Evolutionary conservation across 2,797 vertebrate genomes (phyloP).

Genomic region (Eurystomus glaucurus): DNA sequence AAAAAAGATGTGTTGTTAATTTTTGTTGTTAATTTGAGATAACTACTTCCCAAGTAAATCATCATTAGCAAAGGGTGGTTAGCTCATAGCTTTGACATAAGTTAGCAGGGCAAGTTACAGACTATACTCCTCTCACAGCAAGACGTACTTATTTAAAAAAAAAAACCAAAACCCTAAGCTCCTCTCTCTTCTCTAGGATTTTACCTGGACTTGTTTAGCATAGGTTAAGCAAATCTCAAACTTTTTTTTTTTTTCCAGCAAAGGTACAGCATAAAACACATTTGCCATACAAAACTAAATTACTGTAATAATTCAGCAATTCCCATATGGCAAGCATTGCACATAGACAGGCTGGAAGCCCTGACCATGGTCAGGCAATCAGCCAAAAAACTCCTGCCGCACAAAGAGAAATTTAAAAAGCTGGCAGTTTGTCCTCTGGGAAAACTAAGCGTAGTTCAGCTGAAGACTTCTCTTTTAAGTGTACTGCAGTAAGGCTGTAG

Average conservation of each 20-base stretch:
- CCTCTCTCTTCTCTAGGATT: not conserved
- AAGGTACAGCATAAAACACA: not conserved
- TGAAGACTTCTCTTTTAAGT: not conserved
- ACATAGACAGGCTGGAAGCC: not conserved
- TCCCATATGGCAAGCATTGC: not conserved
- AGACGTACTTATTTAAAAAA: not conserved
- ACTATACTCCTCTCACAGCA: not conserved
- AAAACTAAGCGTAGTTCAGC: not conserved
- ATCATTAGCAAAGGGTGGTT: not conserved
- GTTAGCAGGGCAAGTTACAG: not conserved
- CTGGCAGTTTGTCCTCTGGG: not conserved
- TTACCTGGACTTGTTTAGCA: not conserved
- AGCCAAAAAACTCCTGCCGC: not conserved
- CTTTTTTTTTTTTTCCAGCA: not conserved
- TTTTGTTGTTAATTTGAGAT: not conserved
- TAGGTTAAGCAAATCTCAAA: not conserved
- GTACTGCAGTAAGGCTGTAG: not conserved
- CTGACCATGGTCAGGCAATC: not conserved
- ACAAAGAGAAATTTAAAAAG: not conserved
- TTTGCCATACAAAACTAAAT: not conserved
- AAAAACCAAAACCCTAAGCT: not conserved
- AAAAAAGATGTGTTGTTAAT: not conserved
- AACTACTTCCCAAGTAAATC: not conserved
- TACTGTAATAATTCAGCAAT: not conserved
- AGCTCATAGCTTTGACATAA: not conserved